Evolutionary conservation across 2,888 invertebrate species (phyloP).

Genomic region (Pollenia angustigena): DNA sequence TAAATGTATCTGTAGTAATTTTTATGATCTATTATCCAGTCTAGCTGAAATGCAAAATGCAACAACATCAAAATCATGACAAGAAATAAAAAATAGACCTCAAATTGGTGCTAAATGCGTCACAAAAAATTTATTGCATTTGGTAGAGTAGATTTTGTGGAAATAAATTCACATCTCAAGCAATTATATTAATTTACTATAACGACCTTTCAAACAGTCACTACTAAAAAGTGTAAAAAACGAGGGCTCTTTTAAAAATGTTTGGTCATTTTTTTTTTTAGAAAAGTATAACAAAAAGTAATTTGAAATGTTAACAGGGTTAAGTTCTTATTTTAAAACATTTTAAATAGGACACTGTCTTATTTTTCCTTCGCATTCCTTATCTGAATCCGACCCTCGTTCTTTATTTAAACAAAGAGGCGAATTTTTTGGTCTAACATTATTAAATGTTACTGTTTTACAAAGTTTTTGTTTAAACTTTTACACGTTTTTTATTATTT

Average conservation of each 20-base stretch:
- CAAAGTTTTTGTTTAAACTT: slow-evolving; percentile 62
- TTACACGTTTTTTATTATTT: slow-evolving; percentile 39
- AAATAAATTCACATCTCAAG: slow-evolving; percentile 68
- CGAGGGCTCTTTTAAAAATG: slow-evolving; percentile 14
- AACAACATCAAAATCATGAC: slow-evolving; percentile 40
- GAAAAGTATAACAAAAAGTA: too few species aligned
- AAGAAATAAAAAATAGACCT: slow-evolving; percentile 27
- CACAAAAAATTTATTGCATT: slow-evolving; percentile 71
- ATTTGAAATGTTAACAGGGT: too few species aligned
- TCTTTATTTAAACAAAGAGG: background rate
- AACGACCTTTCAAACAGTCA: slow-evolving; percentile 52
- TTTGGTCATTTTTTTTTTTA: background rate
- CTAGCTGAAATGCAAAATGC: slow-evolving; percentile 36
- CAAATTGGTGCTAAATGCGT: slow-evolving; percentile 67
- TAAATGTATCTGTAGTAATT: slow-evolving; percentile 28
- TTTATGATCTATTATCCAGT: slow-evolving; percentile 68
- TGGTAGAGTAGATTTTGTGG: slow-evolving; percentile 48
- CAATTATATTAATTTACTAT: slow-evolving; percentile 70
- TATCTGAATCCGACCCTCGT: background rate
- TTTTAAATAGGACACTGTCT: too few species aligned
- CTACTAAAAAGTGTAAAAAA: background rate
- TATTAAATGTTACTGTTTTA: slow-evolving; percentile 1
- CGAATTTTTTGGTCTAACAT: slow-evolving; percentile 16
- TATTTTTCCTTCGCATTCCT: background rate
- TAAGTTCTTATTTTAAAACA: too few species aligned